These are phyloP conservation scores for Tetraodon nigroviridis DNA, from an alignment of 2,113 vertebrate genomes.

Conservation along the genomic window DNA sequence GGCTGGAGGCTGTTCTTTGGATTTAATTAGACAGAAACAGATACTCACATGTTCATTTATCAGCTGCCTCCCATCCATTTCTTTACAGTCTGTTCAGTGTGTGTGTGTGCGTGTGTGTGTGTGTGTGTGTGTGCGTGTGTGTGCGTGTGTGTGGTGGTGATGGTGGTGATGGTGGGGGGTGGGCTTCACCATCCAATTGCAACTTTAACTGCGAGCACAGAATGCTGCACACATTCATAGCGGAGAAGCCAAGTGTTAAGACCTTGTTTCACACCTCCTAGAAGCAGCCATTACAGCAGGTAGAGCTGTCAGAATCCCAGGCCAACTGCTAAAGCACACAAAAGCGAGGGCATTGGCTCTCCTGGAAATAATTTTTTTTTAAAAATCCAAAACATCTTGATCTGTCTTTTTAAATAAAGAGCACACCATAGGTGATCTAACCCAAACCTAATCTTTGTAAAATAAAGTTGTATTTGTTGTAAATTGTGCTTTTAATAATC, in stretches of 20 bases:
- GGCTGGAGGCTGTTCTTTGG: conserved; percentile 71
- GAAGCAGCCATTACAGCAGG: conserved; percentile 70
- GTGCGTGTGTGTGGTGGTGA: not conserved
- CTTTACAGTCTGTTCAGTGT: conserved; percentile 66
- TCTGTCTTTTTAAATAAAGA: conserved; percentile 20
- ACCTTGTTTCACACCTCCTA: conserved; percentile 69
- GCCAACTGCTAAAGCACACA: conserved; percentile 60
- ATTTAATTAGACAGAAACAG: conserved; percentile 82
- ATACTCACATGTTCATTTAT: conserved; percentile 79
- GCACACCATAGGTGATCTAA: conserved; percentile 27
- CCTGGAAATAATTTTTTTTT: conserved; percentile 46
- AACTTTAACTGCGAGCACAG: conserved; percentile 71
- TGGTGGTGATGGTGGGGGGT: conserved; percentile 29
- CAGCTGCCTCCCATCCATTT: conserved; percentile 74
- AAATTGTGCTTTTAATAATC: not conserved
- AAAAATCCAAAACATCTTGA: conserved; percentile 18
- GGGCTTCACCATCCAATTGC: conserved; percentile 71
- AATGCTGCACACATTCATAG: conserved; percentile 59
- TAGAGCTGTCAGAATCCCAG: conserved; percentile 66
- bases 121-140: not conserved
- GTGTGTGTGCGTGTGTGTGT: not conserved
- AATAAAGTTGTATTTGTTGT: not conserved
- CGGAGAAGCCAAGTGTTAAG: conserved; percentile 68
- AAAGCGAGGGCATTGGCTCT: conserved; percentile 39
- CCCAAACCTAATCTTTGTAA: not conserved